Evolutionary conservation across 2,797 vertebrate genomes (phyloP), one percentile per base, ranked within the genome.

Genomic region (Sebastes iracundus): DNA sequence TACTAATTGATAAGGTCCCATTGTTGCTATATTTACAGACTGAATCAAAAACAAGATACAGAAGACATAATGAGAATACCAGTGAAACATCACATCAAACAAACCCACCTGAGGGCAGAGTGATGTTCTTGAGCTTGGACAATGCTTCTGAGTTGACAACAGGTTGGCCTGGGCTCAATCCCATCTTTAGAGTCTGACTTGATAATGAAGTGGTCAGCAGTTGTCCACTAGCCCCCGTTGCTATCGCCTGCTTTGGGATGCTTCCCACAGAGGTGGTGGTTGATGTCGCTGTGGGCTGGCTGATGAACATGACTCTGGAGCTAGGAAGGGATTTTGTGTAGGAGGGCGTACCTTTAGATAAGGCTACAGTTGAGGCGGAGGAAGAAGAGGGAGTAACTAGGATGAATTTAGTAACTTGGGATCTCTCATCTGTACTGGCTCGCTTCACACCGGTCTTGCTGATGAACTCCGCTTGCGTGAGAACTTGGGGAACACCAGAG

Each of bases 401-500:
- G 74, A 97, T 95, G 76, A 98, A 94, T 88, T 98, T 98, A 55
- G 96, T 95, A 46, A 96, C 85, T 67, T 96, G 87, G 83, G 95
- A 73, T 72, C 89, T 91, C 79, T 95, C 93, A n/a, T 94, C 94
- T 83, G 79, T 85, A 84, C 74, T 90, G 79, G 80, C 20, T 25
- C 86, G 87, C 72, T 95, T 96, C 28, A 90, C 65, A 30, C 82
- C 75, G 23, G 83, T 80, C 61, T 91, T 93, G 67, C 25, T 76
- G 65, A 87, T 42, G 18, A 92, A 88, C 38, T 95, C 93, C 60
- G 92, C 72, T 81, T 88, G 88, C 75, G 89, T 81, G 64, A 82
- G 88, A 86, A 88, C 20, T 28, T 90, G 86, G 78, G 84, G 75
- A 75, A 83, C 38, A 56, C 80, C 59, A 62, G 85, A 72, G 46